These are phyloP conservation scores for Toxonevra muliebris DNA, from an alignment of 2,888 invertebrate genomes.

Conservation along the genomic window DNA sequence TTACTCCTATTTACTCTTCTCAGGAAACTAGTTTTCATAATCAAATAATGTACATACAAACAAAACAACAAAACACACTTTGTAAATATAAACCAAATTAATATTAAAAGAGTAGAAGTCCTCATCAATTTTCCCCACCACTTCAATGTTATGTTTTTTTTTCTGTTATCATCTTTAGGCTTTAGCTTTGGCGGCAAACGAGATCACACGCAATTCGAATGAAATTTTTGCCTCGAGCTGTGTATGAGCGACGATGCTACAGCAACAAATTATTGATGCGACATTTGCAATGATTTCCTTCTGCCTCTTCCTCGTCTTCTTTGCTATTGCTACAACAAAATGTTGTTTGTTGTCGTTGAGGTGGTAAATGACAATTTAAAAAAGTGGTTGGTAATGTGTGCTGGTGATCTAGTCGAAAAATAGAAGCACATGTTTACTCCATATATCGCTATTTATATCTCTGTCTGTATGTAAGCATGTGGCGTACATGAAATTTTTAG, in stretches of 20 bases:
- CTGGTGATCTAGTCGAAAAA: constrained; percentile 16
- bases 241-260: background rate
- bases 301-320: no score
- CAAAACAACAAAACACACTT: no score
- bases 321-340: constrained; percentile 6
- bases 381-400: constrained; percentile 24
- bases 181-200: constrained; percentile 10
- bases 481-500: background rate
- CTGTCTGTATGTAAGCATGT: constrained; percentile 1
- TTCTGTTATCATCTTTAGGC: constrained; percentile 3
- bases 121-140: no score
- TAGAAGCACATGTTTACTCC: no score
- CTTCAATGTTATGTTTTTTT: no score
- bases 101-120: no score
- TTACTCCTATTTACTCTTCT: no score
- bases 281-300: no score
- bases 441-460: background rate
- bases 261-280: no score
- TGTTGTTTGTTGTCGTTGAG: constrained; percentile 28
- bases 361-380: constrained; percentile 34
- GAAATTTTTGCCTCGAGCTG: constrained; percentile 17
- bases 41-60: no score
- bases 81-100: no score
- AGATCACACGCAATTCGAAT: constrained; percentile 28
- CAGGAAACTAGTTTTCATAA: no score